Evolutionary conservation across 1,140 invertebrate genomes (phyloP), one percentile per base, ranked within the genome.

Genomic region (Eufriesea mexicana): DNA sequence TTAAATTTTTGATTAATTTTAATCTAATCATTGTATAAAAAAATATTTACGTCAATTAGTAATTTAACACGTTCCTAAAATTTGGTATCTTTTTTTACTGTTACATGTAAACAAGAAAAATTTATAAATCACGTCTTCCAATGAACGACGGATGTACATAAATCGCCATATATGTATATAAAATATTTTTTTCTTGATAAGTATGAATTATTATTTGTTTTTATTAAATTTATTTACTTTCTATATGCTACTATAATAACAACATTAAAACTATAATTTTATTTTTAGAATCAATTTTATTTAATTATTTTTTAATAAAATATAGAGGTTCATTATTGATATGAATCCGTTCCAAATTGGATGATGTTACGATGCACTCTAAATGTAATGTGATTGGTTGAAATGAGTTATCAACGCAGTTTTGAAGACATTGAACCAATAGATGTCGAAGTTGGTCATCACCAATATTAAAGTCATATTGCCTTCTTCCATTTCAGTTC

Each of bases 121-220:
- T 62, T n/a, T 28, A 42, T 59, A 76, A 77, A 68, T 61, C 45
- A 25, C 16, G 45, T 28, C 12, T 70, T 35, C 1, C 73, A 83
- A 83, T 25, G 23, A 76, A 45, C 73, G 80, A 83, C 80, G 55
- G 64, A 83, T 76, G 35, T 76, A 0, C n/a, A 18, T 4, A 18
- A 20, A 18, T 54, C 47, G 25, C 9, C 28, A 73, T 74, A 55
- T n/a, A 51, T 20, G n/a, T n/a, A 42, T 18, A 73, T 23, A 51
- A 64, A 61, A 71, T 49, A 42, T 54, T 42, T 6, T 5, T 14
- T 54, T 14, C 25, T 47, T 57, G 2, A 49, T 28, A 20, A 20
- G n/a, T 35, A 54, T 20, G 64, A 25, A 42, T 54, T 25, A 42
- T 54, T 20, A 57, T 45, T 42, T 42, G 12, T 23, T 42, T 42